A percentile compares a stretch with the other conserved stretches of the same genome.
Evolutionary conservation across 2,797 vertebrate genomes (phyloP).

Genomic region (Trachops cirrhosus): DNA sequence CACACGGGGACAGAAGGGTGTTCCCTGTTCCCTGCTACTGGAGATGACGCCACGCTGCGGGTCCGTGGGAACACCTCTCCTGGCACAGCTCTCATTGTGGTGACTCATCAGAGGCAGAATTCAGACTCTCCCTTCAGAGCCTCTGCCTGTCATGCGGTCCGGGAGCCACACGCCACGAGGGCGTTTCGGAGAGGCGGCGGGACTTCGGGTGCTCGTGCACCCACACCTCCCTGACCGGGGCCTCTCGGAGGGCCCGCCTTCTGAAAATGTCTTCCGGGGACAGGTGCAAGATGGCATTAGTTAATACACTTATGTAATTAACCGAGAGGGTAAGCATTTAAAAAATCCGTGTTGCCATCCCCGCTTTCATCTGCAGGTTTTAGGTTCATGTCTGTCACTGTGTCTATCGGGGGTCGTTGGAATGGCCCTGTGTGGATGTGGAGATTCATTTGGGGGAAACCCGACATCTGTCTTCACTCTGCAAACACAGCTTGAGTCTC

Average conservation of each 20-base stretch:
- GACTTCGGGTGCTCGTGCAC: fast-evolving
- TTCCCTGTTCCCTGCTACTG: background rate
- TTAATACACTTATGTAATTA: too few species aligned
- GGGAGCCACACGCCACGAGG: fast-evolving
- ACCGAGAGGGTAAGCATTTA: background rate
- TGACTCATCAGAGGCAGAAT: background rate
- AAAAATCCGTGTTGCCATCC: too few species aligned
- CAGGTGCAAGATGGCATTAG: fast-evolving
- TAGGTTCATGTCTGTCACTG: fast-evolving
- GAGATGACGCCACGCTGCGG: fast-evolving
- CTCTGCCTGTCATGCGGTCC: fast-evolving
- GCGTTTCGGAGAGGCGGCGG: background rate
- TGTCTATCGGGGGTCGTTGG: background rate
- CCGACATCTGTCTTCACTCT: background rate
- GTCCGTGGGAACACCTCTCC: fast-evolving
- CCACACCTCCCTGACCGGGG: fast-evolving
- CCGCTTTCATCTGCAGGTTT: background rate
- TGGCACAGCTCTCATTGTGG: fast-evolving
- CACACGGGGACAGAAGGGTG: too few species aligned
- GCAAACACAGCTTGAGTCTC: fast-evolving
- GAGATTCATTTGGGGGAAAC: background rate
- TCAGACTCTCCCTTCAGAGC: background rate
- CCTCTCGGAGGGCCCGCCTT: fast-evolving
- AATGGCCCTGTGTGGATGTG: fast-evolving
- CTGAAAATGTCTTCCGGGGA: background rate